These are phyloP conservation scores for Crocidura indochinensis DNA, from an alignment of 2,797 vertebrate genomes.

Conservation along the genomic window DNA sequence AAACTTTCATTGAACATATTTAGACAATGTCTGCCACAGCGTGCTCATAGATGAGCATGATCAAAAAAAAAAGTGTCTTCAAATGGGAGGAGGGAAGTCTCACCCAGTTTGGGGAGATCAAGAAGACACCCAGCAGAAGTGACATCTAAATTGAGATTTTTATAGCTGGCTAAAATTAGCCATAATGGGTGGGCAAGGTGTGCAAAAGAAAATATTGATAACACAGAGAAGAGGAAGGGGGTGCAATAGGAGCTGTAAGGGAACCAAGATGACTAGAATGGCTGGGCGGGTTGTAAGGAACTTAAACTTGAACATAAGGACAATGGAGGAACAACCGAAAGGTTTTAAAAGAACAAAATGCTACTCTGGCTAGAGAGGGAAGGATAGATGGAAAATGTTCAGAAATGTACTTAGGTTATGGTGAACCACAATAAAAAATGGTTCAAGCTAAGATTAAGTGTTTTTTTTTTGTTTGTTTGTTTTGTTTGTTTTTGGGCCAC, in stretches of 20 bases:
- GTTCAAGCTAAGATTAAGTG: background rate
- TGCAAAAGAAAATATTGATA: background rate
- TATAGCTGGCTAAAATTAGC: background rate
- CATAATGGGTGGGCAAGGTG: background rate
- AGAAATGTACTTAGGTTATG: background rate
- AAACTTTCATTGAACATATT: background rate
- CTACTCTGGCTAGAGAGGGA: background rate
- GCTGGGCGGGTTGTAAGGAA: background rate
- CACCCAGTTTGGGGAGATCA: background rate
- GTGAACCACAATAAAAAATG: background rate
- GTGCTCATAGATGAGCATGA: too few species aligned
- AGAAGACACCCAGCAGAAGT: background rate
- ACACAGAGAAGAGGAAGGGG: background rate
- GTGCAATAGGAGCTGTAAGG: background rate
- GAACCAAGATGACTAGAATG: background rate
- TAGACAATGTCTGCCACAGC: background rate
- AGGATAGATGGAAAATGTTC: background rate
- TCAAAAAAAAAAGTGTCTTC: background rate
- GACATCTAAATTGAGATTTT: constrained; percentile 36
- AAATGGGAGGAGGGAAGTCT: background rate
- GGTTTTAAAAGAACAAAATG: background rate
- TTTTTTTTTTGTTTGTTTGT: too few species aligned
- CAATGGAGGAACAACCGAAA: background rate
- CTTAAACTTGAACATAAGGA: background rate
- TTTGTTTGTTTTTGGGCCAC: too few species aligned